A percentile compares a stretch with the other conserved stretches of the same genome.
Evolutionary conservation across 1,140 invertebrate species (phyloP).

Genomic region (Cotesia chilonis): DNA sequence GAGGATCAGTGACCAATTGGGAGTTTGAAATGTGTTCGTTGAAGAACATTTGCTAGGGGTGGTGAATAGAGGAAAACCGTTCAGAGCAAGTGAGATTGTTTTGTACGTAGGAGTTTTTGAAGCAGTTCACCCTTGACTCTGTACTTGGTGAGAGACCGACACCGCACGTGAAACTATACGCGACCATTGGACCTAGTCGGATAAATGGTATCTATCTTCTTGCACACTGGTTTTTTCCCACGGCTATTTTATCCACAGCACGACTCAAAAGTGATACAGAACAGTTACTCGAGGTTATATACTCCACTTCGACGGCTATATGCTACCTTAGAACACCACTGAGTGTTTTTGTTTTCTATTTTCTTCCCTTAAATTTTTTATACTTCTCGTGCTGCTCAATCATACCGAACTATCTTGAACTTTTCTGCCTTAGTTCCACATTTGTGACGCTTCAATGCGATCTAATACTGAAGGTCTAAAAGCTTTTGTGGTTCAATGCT

Average conservation of each 20-base stretch:
- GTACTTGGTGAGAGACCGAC: slow-evolving; percentile 33
- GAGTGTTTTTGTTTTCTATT: not conserved
- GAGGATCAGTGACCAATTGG: slow-evolving; percentile 54
- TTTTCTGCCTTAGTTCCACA: not conserved
- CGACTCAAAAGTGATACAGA: slow-evolving; percentile 48
- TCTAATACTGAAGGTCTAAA: not conserved
- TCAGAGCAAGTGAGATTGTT: slow-evolving; percentile 14
- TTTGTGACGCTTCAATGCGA: not conserved
- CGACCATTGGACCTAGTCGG: slow-evolving; percentile 23
- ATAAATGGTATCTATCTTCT: slow-evolving; percentile 38
- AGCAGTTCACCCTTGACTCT: slow-evolving; percentile 33
- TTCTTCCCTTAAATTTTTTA: not conserved
- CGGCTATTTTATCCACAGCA: slow-evolving; percentile 42
- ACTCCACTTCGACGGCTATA: slow-evolving; percentile 22
- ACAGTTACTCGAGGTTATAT: slow-evolving; percentile 38
- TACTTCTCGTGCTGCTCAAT: slow-evolving; percentile 5
- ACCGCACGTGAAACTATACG: slow-evolving; percentile 31
- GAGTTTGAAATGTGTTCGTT: slow-evolving; percentile 50
- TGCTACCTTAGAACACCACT: not conserved
- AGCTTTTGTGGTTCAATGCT: slow-evolving; percentile 32
- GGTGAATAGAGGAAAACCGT: not conserved
- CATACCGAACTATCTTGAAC: slow-evolving; percentile 1
- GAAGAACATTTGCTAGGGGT: slow-evolving; percentile 39
- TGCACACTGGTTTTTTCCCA: slow-evolving; percentile 47
- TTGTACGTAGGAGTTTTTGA: slow-evolving; percentile 26